Evolutionary conservation across 1,140 invertebrate genomes (phyloP).

Genomic region (Drosophila orena): DNA sequence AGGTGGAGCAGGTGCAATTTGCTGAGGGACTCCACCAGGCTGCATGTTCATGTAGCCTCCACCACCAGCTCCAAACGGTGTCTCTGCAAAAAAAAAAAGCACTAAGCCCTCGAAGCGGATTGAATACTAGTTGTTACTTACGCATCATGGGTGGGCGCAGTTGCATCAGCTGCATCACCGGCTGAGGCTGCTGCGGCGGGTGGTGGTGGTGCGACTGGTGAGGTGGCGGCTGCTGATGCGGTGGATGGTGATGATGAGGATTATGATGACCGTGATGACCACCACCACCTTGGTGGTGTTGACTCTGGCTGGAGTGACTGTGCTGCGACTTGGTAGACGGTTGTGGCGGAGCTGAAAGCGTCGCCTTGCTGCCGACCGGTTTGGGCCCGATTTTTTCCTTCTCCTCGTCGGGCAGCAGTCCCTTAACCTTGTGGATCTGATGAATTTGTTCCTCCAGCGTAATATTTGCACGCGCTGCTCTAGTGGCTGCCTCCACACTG

Average conservation of each 20-base stretch:
- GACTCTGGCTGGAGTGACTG: constrained; percentile 46
- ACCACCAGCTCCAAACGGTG: constrained; percentile 83
- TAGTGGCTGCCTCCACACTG: constrained; percentile 95
- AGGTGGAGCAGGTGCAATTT: constrained; percentile 85
- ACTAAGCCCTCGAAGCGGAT: background rate
- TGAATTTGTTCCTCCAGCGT: constrained; percentile 98
- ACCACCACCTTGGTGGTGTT: constrained; percentile 62
- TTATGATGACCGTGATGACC: constrained; percentile 54
- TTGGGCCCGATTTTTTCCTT: constrained; percentile 96
- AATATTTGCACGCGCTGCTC: constrained; percentile 97
- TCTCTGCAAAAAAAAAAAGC: constrained; percentile 44
- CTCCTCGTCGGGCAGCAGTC: constrained; percentile 96
- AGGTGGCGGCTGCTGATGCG: constrained; percentile 37
- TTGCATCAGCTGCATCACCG: constrained; percentile 88
- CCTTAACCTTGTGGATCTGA: constrained; percentile 98
- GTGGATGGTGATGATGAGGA: constrained; percentile 57
- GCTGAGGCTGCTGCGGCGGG: constrained; percentile 66
- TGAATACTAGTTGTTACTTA: constrained; percentile 64
- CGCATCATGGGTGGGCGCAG: constrained; percentile 88
- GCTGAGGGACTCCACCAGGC: constrained; percentile 51
- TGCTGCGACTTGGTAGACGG: constrained; percentile 63
- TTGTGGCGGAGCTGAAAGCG: constrained; percentile 64
- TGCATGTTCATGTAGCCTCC: constrained; percentile 84
- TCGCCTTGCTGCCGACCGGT: constrained; percentile 86
- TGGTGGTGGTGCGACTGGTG: constrained; percentile 63